These are phyloP conservation scores for Periophthalmus magnuspinnatus DNA, from an alignment of 2,797 vertebrate genomes.

Conservation along the genomic window DNA sequence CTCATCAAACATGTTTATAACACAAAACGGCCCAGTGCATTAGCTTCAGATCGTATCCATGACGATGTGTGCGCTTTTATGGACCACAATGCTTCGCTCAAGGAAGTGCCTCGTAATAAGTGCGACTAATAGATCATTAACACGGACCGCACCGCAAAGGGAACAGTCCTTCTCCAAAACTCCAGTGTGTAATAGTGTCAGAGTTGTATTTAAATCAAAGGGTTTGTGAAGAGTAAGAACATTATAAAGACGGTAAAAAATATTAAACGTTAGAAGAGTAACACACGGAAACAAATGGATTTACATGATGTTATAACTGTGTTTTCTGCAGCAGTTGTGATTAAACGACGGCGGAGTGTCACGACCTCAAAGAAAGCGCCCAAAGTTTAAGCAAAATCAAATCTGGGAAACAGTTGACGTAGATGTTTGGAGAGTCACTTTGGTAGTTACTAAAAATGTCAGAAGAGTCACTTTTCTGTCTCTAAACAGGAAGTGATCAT, in stretches of 20 bases:
- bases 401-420: neutral
- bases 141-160: neutral
- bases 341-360: neutral
- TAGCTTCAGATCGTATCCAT: neutral
- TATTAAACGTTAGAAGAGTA: neutral
- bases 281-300: neutral
- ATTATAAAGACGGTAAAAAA: neutral
- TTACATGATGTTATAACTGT: neutral
- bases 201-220: neutral
- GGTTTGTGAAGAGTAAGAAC: neutral
- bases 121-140: neutral
- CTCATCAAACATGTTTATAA: conserved; percentile 31
- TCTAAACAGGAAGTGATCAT: too few species aligned
- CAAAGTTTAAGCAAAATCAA: neutral
- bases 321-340: neutral
- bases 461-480: neutral
- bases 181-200: neutral
- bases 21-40: conserved; percentile 7
- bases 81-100: conserved; percentile 20
- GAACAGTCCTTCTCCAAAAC: neutral
- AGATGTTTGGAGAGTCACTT: neutral
- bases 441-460: conserved; percentile 2
- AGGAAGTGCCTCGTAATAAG: conserved; percentile 7
- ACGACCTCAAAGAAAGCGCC: neutral
- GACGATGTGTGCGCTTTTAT: conserved; percentile 49